A percentile compares a stretch with the other conserved stretches of the same genome.
Evolutionary conservation across 2,888 invertebrate genomes (phyloP).

Genomic region (Tipula lateralis): DNA sequence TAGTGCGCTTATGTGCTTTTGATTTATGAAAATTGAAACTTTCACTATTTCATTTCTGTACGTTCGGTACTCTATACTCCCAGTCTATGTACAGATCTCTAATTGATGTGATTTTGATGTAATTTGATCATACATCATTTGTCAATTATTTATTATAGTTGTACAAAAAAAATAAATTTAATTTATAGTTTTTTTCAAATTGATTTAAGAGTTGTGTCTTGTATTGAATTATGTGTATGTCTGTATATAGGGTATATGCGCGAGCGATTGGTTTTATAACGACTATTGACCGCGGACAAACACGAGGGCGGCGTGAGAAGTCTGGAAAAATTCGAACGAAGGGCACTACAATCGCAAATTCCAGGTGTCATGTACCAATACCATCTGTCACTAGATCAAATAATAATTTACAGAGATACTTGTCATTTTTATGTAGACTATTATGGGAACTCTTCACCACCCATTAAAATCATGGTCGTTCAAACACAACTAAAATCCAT

Average conservation of each 20-base stretch:
- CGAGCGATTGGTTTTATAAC: too few species aligned
- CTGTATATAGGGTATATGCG: background rate
- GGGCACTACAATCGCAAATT: too few species aligned
- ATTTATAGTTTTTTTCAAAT: background rate
- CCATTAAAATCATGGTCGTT: too few species aligned
- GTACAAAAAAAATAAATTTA: background rate
- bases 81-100: background rate
- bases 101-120: constrained; percentile 19
- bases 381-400: too few species aligned
- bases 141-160: background rate
- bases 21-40: constrained; percentile 24
- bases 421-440: too few species aligned
- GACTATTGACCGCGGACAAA: too few species aligned
- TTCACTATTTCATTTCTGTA: background rate
- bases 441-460: too few species aligned
- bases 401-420: too few species aligned
- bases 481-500: too few species aligned
- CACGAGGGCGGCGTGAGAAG: too few species aligned
- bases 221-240: background rate
- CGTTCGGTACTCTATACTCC: background rate
- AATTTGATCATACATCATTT: constrained; percentile 19
- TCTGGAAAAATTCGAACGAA: too few species aligned
- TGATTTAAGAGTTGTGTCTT: background rate
- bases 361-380: too few species aligned
- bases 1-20: background rate